Evolutionary conservation across 2,888 invertebrate species (phyloP).

Genomic region (Hipparchia semele): DNA sequence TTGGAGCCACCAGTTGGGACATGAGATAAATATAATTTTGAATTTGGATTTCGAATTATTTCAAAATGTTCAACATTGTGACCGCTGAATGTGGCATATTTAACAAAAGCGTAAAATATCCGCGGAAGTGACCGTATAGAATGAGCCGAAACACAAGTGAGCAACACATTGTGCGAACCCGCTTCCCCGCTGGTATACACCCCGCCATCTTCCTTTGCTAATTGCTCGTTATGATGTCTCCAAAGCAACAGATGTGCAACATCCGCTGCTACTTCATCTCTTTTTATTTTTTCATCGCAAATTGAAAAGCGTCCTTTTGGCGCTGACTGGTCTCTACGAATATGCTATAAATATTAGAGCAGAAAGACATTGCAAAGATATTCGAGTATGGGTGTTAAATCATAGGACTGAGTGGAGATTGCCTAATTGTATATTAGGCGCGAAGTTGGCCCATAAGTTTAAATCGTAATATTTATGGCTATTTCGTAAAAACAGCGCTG

Average conservation of each 20-base stretch:
- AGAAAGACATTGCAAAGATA: slow-evolving; percentile 1
- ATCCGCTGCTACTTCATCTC: slow-evolving; percentile 65
- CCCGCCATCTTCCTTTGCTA: slow-evolving; percentile 67
- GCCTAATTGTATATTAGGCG: background rate
- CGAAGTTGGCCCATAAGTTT: slow-evolving; percentile 18
- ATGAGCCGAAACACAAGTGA: slow-evolving; percentile 46
- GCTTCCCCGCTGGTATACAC: slow-evolving; percentile 46
- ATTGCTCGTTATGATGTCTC: slow-evolving; percentile 78
- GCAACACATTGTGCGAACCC: slow-evolving; percentile 79
- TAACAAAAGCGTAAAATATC: slow-evolving; percentile 42
- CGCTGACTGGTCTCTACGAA: slow-evolving; percentile 29
- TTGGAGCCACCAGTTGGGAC: background rate
- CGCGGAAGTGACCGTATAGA: slow-evolving; percentile 57
- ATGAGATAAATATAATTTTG: background rate
- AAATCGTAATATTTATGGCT: slow-evolving; percentile 5
- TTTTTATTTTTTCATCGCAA: slow-evolving; percentile 45
- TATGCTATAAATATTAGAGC: slow-evolving; percentile 13
- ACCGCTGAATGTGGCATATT: slow-evolving; percentile 33
- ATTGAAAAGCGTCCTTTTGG: slow-evolving; percentile 41
- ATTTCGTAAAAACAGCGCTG: slow-evolving; percentile 6
- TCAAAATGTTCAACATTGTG: background rate
- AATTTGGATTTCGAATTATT: background rate
- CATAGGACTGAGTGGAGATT: slow-evolving; percentile 15
- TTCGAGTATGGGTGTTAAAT: slow-evolving; percentile 21
- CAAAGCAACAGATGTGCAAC: slow-evolving; percentile 78